A percentile compares a stretch with the other conserved stretches of the same genome.
Conservation (phyloP, 2,888 invertebrate genomes). For the Azorinus chamasolen region DNA sequence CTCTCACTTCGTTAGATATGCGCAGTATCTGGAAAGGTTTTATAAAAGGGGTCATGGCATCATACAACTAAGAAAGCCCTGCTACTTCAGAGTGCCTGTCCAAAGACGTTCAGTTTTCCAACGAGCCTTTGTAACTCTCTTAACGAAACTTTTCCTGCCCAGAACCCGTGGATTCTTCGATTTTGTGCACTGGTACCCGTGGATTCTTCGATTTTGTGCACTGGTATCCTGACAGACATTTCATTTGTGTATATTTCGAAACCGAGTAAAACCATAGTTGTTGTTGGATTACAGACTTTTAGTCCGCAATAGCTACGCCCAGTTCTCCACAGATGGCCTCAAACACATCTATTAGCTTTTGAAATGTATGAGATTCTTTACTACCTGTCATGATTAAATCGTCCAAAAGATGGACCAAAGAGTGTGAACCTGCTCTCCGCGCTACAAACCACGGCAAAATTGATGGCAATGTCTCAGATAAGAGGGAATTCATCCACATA, state of each 20-base stretch:
- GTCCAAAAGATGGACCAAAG: slow-evolving; percentile 29
- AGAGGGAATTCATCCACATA: slow-evolving; percentile 24
- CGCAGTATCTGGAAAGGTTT: slow-evolving; percentile 17
- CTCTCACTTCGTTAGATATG: slow-evolving; percentile 17
- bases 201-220: slow-evolving; percentile 16
- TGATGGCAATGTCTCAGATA: slow-evolving; percentile 31
- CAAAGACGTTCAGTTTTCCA: slow-evolving; percentile 28
- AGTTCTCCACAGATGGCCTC: not conserved
- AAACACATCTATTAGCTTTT: slow-evolving; percentile 16
- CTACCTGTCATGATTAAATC: slow-evolving; percentile 23
- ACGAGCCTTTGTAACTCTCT: slow-evolving; percentile 39
- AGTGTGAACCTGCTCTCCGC: slow-evolving; percentile 10
- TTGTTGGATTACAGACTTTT: slow-evolving; percentile 34
- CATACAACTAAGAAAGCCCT: slow-evolving; percentile 40
- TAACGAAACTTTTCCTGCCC: slow-evolving; percentile 17
- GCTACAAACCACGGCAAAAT: slow-evolving; percentile 26
- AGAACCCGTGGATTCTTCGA: not conserved
- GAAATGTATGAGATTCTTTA: not conserved
- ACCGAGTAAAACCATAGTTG: slow-evolving; percentile 24
- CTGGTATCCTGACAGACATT: slow-evolving; percentile 32
- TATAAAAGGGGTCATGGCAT: slow-evolving; percentile 17
- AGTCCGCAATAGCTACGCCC: slow-evolving; percentile 19
- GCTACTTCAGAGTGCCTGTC: slow-evolving; percentile 21
- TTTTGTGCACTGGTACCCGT: slow-evolving; percentile 14
- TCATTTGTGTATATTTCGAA: slow-evolving; percentile 37